A percentile compares a stretch with the other conserved stretches of the same genome.
Conservation (phyloP, 2,888 invertebrate species). For the Salticus scenicus region DNA sequence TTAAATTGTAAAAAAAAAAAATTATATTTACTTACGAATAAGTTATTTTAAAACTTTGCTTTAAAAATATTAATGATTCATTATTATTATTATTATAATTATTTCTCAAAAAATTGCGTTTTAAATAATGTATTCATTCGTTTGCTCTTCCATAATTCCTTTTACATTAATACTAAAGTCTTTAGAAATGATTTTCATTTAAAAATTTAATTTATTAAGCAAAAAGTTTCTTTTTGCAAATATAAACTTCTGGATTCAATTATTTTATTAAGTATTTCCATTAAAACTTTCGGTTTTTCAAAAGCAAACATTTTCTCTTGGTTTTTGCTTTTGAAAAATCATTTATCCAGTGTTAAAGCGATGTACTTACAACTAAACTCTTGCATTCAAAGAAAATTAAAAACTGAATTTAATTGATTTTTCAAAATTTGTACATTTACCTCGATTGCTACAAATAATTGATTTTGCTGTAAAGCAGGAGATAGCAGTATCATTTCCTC, state of each 20-base stretch:
- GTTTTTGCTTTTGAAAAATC: background rate
- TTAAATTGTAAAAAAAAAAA: too few relatives aligned
- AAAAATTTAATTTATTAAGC: background rate
- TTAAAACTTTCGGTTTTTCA: background rate
- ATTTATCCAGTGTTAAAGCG: background rate
- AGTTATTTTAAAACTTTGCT: too few relatives aligned
- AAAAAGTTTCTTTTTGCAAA: background rate
- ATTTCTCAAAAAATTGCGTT: background rate
- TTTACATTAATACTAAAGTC: too few relatives aligned
- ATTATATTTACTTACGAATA: too few relatives aligned
- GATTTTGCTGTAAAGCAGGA: background rate
- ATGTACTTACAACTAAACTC: background rate
- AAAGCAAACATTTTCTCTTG: background rate
- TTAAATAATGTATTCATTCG: background rate
- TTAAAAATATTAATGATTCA: too few relatives aligned
- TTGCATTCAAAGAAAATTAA: background rate
- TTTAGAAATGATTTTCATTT: background rate
- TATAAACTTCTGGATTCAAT: background rate
- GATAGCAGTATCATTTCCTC: background rate
- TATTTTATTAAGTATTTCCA: slow-evolving; percentile 1
- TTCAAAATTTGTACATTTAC: background rate
- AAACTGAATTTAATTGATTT: slow-evolving; percentile 10
- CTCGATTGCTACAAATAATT: background rate
- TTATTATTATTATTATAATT: too few relatives aligned
- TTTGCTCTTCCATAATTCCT: too few relatives aligned